phyloP scores from a whole-genome alignment of 2,797 vertebrate species.

The Danionella dracula region DNA sequence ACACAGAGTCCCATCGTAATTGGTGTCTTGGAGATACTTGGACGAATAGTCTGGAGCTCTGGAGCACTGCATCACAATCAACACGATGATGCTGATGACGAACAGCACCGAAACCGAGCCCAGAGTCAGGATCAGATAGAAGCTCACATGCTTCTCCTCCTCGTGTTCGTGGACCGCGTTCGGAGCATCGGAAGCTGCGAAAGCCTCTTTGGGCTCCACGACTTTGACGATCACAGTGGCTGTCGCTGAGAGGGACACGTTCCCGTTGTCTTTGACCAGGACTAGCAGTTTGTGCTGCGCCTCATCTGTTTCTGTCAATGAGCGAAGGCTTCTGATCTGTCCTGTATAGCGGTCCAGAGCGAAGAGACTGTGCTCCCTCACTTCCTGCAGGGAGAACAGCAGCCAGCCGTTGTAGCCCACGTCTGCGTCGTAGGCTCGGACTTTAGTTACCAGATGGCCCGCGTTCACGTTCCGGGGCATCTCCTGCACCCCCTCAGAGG shows the following conservation, averaged over 20 bases:
- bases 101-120: conserved; percentile 54
- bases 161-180: conserved; percentile 66
- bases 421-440: no score
- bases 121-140: conserved; percentile 54
- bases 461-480: no score
- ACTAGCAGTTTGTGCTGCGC: no score
- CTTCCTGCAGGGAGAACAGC: no score
- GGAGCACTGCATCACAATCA: conserved; percentile 56
- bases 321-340: no score
- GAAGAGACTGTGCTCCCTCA: no score
- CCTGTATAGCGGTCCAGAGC: no score
- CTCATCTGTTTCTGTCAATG: no score
- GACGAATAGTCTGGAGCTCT: conserved; percentile 50
- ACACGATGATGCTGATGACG: conserved; percentile 51
- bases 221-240: conserved; percentile 45
- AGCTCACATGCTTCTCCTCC: conserved; percentile 37
- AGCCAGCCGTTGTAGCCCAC: no score
- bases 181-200: conserved; percentile 68
- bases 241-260: conserved; percentile 47
- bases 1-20: conserved; percentile 48
- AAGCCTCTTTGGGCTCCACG: conserved; percentile 56
- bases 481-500: no score
- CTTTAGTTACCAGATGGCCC: no score
- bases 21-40: conserved; percentile 49
- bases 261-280: no score